Evolutionary conservation across 2,113 vertebrate species (phyloP), one percentile per base, ranked within the genome.

Genomic region (Lasiurus borealis): DNA sequence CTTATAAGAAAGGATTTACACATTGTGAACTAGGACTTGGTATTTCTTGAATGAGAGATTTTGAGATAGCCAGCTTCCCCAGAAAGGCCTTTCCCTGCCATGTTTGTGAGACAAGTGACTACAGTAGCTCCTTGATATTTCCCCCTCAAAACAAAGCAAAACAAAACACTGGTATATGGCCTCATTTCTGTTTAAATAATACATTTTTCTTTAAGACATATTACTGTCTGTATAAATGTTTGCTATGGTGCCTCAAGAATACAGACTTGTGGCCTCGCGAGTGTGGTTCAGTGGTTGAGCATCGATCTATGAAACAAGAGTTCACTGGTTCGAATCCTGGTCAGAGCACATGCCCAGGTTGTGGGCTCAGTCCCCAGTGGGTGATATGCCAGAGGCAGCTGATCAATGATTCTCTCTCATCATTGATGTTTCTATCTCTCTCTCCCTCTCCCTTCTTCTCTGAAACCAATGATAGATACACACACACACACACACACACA

Each of bases 11-110:
- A 95, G 34, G 27, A n/a, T 14, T 80, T 92, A 29, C 0, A 96
- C 50, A 93, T 89, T 85, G 34, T 81, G 54, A 93, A 90, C 29
- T 90, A 62, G 91, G 90, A 57, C 44, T 73, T 85, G 66, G 19
- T 25, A 57, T 82, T 94, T 85, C 76, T 92, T 95, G 73, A 85
- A 48, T 40, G 54, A 83, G 54, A 62, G 69, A 88, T 34, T 89
- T 40, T 81, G 50, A 83, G 81, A 84, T 50, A 54, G 21, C 4
- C 57, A 91, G 77, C 29, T 75, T 87, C 46, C 59, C 66, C 18
- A 78, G n/a, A 25, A 88, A 81, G 25, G 6, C 52, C 71, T 72
- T 59, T 96, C 16, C 4, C 16, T 84, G 75, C 29, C 59, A 8
- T 68, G 89, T 54, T 13, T 90, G 18, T 54, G 81, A 96, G 59